These are phyloP conservation scores for Dasypolia templi DNA, from an alignment of 2,888 invertebrate genomes.

Conservation along the genomic window DNA sequence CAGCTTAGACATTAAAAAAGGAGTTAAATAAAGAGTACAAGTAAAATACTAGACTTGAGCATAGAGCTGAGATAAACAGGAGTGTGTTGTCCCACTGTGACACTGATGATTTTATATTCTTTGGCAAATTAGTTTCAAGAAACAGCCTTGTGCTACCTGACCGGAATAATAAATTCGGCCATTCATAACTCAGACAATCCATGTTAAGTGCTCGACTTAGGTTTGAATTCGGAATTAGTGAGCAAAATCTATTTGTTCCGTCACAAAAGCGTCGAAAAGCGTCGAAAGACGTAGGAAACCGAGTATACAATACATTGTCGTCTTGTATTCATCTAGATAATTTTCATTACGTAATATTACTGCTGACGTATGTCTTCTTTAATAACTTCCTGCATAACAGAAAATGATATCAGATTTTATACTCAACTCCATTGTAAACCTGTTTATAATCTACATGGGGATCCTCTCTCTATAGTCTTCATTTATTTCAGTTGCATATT, in stretches of 20 bases:
- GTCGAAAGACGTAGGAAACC: constrained; percentile 18
- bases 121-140: neutral
- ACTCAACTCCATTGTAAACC: neutral
- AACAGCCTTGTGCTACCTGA: constrained; percentile 7
- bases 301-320: constrained; percentile 2
- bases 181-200: constrained; percentile 41
- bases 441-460: too few relatives aligned
- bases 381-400: neutral
- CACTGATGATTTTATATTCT: neutral
- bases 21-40: neutral
- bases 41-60: neutral
- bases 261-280: constrained; percentile 49
- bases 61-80: neutral
- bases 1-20: neutral
- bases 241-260: constrained; percentile 62
- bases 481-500: neutral
- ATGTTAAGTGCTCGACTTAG: constrained; percentile 21
- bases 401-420: neutral
- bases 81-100: neutral
- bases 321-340: constrained; percentile 6
- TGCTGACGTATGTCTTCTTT: neutral
- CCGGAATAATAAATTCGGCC: constrained; percentile 42
- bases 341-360: constrained; percentile 1
- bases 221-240: constrained; percentile 48
- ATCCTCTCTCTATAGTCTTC: neutral